phyloP scores from a whole-genome alignment of 2,113 vertebrate species.

The Smithornis capensis region DNA sequence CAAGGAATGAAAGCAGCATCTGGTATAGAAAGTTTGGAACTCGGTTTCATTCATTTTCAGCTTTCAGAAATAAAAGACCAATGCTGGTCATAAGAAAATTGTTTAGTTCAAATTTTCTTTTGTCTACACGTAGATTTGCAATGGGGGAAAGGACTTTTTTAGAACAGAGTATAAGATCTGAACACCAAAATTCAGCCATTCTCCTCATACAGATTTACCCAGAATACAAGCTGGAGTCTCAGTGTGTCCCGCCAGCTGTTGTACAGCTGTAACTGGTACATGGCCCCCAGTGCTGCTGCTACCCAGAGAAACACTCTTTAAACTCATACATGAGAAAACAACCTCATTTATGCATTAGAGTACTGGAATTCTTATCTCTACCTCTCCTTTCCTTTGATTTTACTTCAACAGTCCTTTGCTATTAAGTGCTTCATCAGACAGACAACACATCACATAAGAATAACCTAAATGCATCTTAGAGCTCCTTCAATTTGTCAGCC shows the following conservation, averaged over 20 bases:
- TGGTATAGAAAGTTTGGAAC: not conserved
- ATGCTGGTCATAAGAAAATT: not conserved
- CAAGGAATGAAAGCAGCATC: conserved; percentile 12
- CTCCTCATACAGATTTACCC: not conserved
- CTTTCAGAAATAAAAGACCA: not conserved
- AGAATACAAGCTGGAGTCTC: rapidly evolving
- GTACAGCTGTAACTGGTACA: not conserved
- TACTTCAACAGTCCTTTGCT: not conserved
- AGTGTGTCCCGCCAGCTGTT: not conserved
- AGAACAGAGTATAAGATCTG: not conserved
- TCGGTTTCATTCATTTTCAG: not conserved
- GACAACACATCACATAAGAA: not conserved
- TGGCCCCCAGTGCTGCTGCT: rapidly evolving
- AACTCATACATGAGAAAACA: not conserved
- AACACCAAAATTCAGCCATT: not conserved
- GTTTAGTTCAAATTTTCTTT: not conserved
- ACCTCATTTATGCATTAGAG: not conserved
- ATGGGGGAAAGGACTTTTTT: not conserved
- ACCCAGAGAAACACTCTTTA: not conserved
- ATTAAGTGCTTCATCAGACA: not conserved
- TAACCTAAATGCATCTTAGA: not conserved
- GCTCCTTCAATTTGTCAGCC: not conserved
- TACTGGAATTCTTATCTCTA: not conserved
- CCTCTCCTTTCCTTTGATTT: not conserved
- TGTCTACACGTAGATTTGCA: not conserved